Evolutionary conservation across 2,888 invertebrate genomes (phyloP).

Genomic region (Arrhopalites spinosus): DNA sequence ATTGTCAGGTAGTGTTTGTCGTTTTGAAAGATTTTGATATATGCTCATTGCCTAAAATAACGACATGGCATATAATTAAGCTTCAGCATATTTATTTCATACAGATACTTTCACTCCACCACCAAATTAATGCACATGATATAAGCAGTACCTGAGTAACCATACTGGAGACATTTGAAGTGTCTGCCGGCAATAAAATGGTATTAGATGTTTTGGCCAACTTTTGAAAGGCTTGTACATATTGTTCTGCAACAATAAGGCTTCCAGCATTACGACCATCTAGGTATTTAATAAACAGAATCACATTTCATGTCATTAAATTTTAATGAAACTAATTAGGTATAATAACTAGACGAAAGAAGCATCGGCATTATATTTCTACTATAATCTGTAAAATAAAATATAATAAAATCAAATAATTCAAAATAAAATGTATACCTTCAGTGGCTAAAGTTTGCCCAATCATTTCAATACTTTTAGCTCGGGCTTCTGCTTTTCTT

Average conservation of each 20-base stretch:
- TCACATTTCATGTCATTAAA: too few species aligned
- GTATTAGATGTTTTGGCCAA: constrained; percentile 93
- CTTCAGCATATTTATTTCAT: background rate
- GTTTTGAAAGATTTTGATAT: constrained; percentile 60
- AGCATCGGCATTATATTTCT: too few species aligned
- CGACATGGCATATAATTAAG: background rate
- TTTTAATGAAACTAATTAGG: too few species aligned
- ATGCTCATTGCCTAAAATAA: constrained; percentile 60
- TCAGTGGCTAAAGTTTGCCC: constrained; percentile 68
- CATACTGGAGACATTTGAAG: constrained; percentile 76
- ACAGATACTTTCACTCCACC: too few species aligned
- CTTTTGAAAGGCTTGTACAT: constrained; percentile 90
- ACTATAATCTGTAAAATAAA: too few species aligned
- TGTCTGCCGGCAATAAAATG: constrained; percentile 88
- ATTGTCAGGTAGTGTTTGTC: background rate
- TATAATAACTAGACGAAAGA: too few species aligned
- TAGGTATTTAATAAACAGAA: too few species aligned
- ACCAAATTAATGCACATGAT: too few species aligned
- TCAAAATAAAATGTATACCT: too few species aligned
- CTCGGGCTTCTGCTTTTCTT: constrained; percentile 88
- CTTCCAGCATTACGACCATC: constrained; percentile 90
- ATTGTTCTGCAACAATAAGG: constrained; percentile 91
- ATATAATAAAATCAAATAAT: too few species aligned
- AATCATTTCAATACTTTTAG: constrained; percentile 78
- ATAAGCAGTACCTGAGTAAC: constrained; percentile 73